Conservation (phyloP, 2,797 vertebrate genomes). For the Manis crassicaudata region DNA sequence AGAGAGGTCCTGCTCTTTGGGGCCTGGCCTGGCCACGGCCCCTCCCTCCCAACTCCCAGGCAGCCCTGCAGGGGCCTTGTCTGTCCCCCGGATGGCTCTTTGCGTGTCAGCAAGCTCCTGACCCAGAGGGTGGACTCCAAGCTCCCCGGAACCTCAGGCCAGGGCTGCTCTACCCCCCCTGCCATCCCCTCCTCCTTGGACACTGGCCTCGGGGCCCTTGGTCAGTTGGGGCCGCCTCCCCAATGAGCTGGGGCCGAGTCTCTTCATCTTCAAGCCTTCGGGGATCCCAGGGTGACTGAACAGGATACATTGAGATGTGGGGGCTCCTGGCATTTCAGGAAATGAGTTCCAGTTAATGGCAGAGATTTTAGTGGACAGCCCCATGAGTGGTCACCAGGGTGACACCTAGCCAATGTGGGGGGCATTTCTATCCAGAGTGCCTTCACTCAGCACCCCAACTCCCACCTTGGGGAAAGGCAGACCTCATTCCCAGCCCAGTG, state of each 20-base stretch:
- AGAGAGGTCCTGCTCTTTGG: not conserved
- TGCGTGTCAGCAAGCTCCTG: not conserved
- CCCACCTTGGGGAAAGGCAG: not conserved
- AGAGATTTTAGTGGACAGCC: not conserved
- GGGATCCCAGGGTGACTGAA: not conserved
- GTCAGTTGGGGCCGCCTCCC: not conserved
- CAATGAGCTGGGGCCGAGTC: not conserved
- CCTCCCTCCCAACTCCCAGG: not conserved
- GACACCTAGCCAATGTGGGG: not conserved
- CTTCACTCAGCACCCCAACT: not conserved
- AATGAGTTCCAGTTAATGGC: rapidly evolving
- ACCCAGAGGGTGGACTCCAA: too few relatives aligned
- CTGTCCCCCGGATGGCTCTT: not conserved
- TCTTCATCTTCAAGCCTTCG: too few relatives aligned
- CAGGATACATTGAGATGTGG: rapidly evolving
- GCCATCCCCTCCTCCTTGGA: not conserved
- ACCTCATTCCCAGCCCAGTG: rapidly evolving
- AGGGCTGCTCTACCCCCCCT: rapidly evolving
- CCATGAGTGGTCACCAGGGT: too few relatives aligned
- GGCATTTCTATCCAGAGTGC: not conserved
- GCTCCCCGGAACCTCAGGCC: not conserved
- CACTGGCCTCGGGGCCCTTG: not conserved
- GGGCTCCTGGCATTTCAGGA: not conserved
- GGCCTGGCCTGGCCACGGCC: not conserved
- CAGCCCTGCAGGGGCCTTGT: not conserved